Conservation (phyloP, 2,113 vertebrate genomes). For the Pseudorhombus dupliciocellatus region DNA sequence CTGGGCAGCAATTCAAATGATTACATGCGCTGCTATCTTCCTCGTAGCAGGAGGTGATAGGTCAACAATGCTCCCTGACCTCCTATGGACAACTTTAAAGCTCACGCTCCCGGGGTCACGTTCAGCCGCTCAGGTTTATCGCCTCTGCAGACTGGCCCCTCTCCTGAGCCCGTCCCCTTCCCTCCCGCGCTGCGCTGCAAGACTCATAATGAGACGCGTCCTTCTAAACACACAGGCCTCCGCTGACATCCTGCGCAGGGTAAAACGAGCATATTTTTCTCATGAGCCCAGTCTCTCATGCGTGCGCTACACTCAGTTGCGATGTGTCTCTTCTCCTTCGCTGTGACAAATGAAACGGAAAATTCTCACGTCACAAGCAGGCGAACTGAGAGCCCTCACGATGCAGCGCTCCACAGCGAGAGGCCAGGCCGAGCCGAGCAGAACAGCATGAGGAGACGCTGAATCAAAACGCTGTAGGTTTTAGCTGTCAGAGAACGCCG, state of each 20-base stretch:
- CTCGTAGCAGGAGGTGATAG: slow-evolving; percentile 22
- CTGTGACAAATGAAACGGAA: slow-evolving; percentile 61
- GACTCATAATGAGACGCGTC: slow-evolving; percentile 37
- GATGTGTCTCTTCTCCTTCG: slow-evolving; percentile 31
- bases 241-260: slow-evolving; percentile 27
- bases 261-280: slow-evolving; percentile 62
- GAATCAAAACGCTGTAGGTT: slow-evolving; percentile 42
- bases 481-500: slow-evolving; percentile 58
- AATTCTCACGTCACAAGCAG: slow-evolving; percentile 35
- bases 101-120: slow-evolving; percentile 42
- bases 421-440: slow-evolving; percentile 22
- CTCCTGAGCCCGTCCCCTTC: neutral
- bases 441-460: slow-evolving; percentile 14
- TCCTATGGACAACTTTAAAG: slow-evolving; percentile 38
- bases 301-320: slow-evolving; percentile 44
- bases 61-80: slow-evolving; percentile 33
- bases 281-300: slow-evolving; percentile 37
- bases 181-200: neutral
- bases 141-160: neutral
- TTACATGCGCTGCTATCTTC: neutral
- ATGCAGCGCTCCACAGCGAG: slow-evolving; percentile 16
- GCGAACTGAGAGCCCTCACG: slow-evolving; percentile 21
- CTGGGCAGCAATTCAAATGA: neutral
- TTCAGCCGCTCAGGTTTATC: slow-evolving; percentile 32
- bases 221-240: slow-evolving; percentile 41